phyloP scores from a whole-genome alignment of 2,797 vertebrate species.

The Rhincodon typus region DNA sequence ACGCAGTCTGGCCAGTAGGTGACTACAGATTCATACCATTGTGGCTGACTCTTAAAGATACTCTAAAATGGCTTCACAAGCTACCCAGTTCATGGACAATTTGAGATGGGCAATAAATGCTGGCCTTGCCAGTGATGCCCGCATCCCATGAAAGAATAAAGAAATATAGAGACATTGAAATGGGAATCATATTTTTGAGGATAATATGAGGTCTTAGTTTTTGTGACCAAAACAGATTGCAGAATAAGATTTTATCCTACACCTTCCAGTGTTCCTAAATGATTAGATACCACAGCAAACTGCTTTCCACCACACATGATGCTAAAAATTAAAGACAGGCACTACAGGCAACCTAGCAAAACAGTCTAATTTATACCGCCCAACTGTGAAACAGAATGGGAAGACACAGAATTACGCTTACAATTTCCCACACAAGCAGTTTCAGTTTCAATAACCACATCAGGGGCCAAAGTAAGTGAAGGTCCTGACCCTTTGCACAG shows the following conservation, averaged over 20 bases:
- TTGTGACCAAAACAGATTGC: not conserved
- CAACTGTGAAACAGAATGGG: not conserved
- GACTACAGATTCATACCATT: too few relatives aligned
- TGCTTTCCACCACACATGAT: not conserved
- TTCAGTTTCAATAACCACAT: not conserved
- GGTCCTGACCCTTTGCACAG: not conserved
- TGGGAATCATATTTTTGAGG: not conserved
- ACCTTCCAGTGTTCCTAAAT: not conserved
- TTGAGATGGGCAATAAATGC: too few relatives aligned
- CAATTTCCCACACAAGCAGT: not conserved
- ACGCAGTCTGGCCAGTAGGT: too few relatives aligned
- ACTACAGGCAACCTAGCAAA: not conserved
- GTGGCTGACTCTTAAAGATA: too few relatives aligned
- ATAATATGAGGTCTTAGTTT: not conserved
- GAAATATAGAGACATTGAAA: not conserved
- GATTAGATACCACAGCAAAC: conserved; percentile 1
- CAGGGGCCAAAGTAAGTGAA: not conserved
- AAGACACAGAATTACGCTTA: not conserved
- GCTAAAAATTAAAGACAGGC: not conserved
- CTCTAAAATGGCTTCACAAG: too few relatives aligned
- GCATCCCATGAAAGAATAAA: too few relatives aligned
- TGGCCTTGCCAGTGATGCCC: too few relatives aligned
- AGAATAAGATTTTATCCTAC: not conserved
- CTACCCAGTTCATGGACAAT: too few relatives aligned
- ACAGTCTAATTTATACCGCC: not conserved